These are phyloP conservation scores for human (Homo sapiens) DNA, from an alignment of 2,113 vertebrate species.

Conservation along the genomic window DNA sequence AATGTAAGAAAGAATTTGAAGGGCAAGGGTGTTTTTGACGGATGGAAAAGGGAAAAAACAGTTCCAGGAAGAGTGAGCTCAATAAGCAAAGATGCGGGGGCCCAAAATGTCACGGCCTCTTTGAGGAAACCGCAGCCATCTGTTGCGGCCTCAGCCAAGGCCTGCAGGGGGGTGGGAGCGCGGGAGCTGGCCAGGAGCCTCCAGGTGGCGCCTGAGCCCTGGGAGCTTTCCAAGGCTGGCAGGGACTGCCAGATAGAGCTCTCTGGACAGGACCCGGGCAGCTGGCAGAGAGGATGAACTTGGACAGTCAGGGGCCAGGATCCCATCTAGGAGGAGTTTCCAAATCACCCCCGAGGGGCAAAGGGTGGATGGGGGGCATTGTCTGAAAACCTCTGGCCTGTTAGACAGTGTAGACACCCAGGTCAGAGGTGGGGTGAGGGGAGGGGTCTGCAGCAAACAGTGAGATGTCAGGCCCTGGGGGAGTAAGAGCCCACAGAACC, in stretches of 20 bases:
- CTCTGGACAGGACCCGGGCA: background rate
- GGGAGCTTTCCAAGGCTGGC: background rate
- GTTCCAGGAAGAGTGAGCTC: background rate
- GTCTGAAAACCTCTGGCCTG: background rate
- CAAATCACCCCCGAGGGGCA: rapidly evolving
- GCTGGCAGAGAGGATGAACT: background rate
- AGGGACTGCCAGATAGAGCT: background rate
- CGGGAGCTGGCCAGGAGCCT: background rate
- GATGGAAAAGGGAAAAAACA: background rate
- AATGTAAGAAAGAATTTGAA: background rate
- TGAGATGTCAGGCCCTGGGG: background rate
- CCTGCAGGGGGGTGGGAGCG: background rate
- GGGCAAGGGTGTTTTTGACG: background rate
- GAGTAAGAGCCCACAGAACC: background rate
- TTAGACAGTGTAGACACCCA: background rate
- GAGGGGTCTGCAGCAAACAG: background rate
- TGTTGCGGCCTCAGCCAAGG: background rate
- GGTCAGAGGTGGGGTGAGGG: background rate
- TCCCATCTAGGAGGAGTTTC: background rate
- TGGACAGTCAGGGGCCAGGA: background rate
- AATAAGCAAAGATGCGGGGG: background rate
- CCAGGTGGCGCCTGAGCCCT: background rate
- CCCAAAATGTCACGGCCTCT: background rate
- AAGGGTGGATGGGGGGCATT: background rate
- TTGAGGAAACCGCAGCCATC: background rate